These are phyloP conservation scores for Ceratosolen fusciceps DNA, from an alignment of 1,140 invertebrate genomes.

Conservation along the genomic window DNA sequence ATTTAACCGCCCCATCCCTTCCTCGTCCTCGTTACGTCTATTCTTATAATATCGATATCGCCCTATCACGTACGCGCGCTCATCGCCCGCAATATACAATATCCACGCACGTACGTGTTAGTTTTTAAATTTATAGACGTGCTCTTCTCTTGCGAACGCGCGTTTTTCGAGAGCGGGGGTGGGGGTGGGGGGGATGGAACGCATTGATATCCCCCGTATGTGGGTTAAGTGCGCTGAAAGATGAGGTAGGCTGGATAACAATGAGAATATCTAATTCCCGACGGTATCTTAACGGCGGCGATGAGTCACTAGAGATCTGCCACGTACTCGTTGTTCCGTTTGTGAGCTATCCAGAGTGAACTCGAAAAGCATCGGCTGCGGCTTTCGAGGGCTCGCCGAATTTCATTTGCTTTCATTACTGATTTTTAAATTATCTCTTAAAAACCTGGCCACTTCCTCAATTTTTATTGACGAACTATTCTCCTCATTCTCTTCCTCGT, in stretches of 20 bases:
- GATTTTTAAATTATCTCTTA: not conserved
- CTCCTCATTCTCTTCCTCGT: too few relatives aligned
- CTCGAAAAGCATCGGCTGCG: not conserved
- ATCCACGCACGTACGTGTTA: not conserved
- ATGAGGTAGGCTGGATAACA: constrained; percentile 23
- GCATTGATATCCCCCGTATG: constrained; percentile 11
- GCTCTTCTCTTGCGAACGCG: not conserved
- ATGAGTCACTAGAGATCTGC: not conserved
- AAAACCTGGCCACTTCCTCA: too few relatives aligned
- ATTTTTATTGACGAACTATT: too few relatives aligned
- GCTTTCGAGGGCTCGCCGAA: not conserved
- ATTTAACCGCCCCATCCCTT: not conserved
- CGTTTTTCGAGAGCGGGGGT: not conserved
- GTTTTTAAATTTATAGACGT: not conserved
- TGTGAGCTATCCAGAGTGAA: not conserved
- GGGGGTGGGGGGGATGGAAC: too few relatives aligned
- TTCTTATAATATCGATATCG: not conserved
- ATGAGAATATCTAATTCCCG: constrained; percentile 24
- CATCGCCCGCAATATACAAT: too few relatives aligned
- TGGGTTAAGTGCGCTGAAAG: constrained; percentile 31
- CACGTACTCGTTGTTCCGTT: not conserved
- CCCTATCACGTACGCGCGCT: not conserved
- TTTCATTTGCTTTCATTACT: constrained; percentile 7
- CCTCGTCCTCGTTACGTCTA: not conserved
- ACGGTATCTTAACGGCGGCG: not conserved